phyloP scores from a whole-genome alignment of 2,888 invertebrate species.

The Hesperia comma region DNA sequence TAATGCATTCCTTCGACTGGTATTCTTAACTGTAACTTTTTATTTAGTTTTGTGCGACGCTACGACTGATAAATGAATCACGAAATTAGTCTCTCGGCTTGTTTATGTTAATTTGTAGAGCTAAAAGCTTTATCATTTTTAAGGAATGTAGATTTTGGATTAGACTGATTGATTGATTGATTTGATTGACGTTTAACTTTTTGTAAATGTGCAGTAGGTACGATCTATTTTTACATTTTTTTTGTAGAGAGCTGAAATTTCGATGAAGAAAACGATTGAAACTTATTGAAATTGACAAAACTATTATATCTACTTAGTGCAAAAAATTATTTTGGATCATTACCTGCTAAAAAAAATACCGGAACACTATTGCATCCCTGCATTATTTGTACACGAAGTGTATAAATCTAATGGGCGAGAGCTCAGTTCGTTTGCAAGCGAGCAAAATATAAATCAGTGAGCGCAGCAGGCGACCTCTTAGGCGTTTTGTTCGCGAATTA shows the following conservation, averaged over 20 bases:
- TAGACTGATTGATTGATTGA: not conserved
- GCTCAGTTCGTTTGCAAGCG: constrained; percentile 57
- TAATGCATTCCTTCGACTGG: constrained; percentile 12
- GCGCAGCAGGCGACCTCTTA: constrained; percentile 78
- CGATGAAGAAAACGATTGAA: too few species aligned
- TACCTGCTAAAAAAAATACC: too few species aligned
- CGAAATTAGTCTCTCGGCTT: not conserved
- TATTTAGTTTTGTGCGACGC: not conserved
- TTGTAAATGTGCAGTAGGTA: not conserved
- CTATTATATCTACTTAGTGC: too few species aligned
- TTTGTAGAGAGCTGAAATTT: not conserved
- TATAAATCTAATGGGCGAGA: constrained; percentile 77
- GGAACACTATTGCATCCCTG: constrained; percentile 40
- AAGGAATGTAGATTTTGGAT: not conserved
- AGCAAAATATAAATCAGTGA: constrained; percentile 69
- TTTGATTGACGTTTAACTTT: not conserved
- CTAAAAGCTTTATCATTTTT: constrained; percentile 4
- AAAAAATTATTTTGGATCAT: too few species aligned
- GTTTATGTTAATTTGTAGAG: constrained; percentile 4
- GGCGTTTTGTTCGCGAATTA: constrained; percentile 73
- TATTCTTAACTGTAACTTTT: constrained; percentile 28
- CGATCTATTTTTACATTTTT: not conserved
- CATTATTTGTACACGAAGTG: constrained; percentile 67
- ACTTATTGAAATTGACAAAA: too few species aligned
- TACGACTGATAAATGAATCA: not conserved